Evolutionary conservation across 2,113 vertebrate genomes (phyloP).

Genomic region (Motacilla alba): DNA sequence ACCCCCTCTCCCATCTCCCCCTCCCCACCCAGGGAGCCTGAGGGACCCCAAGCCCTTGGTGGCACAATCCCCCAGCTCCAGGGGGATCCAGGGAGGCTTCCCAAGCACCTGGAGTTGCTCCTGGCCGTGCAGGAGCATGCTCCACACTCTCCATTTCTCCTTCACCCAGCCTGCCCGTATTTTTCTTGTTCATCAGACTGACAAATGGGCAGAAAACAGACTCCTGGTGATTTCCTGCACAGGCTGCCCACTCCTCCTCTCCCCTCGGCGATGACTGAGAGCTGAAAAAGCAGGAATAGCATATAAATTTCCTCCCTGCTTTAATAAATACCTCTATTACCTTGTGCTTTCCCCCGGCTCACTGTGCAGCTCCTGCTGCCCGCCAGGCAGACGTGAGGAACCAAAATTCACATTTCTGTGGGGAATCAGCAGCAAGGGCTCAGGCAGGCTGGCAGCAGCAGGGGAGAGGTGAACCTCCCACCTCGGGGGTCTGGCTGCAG

Average conservation of each 20-base stretch:
- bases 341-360: not conserved
- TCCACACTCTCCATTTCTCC: not conserved
- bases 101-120: rapidly evolving
- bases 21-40: not conserved
- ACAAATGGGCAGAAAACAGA: slow-evolving; percentile 63
- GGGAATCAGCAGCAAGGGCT: not conserved
- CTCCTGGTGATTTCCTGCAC: slow-evolving; percentile 36
- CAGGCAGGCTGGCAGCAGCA: not conserved
- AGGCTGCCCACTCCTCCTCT: slow-evolving; percentile 55
- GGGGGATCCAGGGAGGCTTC: not conserved
- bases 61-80: not conserved
- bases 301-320: slow-evolving; percentile 51
- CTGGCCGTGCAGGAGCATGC: rapidly evolving
- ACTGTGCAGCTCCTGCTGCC: not conserved
- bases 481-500: not conserved
- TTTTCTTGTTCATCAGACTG: slow-evolving; percentile 54
- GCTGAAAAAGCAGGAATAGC: slow-evolving; percentile 49
- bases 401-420: not conserved
- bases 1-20: not conserved
- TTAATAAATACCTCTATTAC: slow-evolving; percentile 67
- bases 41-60: not conserved
- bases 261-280: slow-evolving; percentile 28
- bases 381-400: slow-evolving; percentile 1
- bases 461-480: not conserved
- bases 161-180: not conserved